phyloP scores from a whole-genome alignment of 2,888 invertebrate genomes.

The Apamea anceps region DNA sequence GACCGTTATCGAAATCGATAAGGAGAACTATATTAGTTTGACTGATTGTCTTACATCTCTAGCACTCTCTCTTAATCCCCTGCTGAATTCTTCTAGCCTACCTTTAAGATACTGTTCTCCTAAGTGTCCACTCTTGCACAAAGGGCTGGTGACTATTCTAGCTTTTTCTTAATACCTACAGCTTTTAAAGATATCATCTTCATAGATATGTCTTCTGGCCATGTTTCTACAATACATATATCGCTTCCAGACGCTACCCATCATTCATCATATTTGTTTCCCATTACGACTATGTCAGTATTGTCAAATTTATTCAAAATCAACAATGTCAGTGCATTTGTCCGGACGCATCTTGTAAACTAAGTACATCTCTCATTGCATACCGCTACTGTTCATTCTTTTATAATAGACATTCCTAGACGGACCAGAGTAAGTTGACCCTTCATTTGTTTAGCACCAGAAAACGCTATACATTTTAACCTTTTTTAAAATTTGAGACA shows the following conservation, averaged over 20 bases:
- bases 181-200: neutral
- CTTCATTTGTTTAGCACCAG: conserved; percentile 26
- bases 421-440: conserved; percentile 51
- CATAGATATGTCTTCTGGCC: too few relatives aligned
- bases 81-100: neutral
- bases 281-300: conserved; percentile 37
- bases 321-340: conserved; percentile 59
- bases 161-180: neutral
- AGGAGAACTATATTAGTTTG: too few relatives aligned
- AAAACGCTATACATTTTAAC: conserved; percentile 36
- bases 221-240: neutral
- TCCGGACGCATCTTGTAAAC: conserved; percentile 59
- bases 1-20: too few relatives aligned
- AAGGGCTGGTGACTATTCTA: neutral
- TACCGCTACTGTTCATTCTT: conserved; percentile 66
- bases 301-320: conserved; percentile 65
- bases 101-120: too few relatives aligned
- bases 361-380: conserved; percentile 62
- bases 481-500: conserved; percentile 39
- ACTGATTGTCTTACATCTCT: neutral
- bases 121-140: neutral
- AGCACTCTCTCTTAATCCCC: neutral
- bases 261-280: conserved; percentile 40
- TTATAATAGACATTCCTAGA: conserved; percentile 62
- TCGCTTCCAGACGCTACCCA: conserved; percentile 1